Conservation (phyloP, 2,888 invertebrate genomes). For the Ephialtes manifestator region DNA sequence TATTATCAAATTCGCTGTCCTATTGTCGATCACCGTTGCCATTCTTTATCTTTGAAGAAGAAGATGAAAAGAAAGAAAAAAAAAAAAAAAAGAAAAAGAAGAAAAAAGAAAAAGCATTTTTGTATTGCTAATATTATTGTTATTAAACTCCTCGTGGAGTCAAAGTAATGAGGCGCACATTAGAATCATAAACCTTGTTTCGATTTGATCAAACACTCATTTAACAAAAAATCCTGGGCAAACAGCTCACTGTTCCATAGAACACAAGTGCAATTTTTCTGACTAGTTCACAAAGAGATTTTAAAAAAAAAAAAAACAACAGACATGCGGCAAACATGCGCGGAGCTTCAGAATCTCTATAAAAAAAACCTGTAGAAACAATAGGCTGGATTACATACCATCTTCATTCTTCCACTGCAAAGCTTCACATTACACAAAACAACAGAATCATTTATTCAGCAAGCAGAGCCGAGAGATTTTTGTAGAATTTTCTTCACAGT, state of each 20-base stretch:
- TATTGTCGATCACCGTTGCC: slow-evolving; percentile 70
- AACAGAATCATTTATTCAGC: slow-evolving; percentile 16
- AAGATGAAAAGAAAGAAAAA: slow-evolving; percentile 10
- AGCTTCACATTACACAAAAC: slow-evolving; percentile 49
- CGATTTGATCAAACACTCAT: not conserved
- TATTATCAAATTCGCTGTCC: slow-evolving; percentile 74
- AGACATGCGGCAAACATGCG: slow-evolving; percentile 85
- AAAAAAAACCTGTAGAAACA: slow-evolving; percentile 23
- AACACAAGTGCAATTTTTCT: slow-evolving; percentile 18
- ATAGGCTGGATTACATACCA: slow-evolving; percentile 38
- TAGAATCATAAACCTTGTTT: slow-evolving; percentile 28
- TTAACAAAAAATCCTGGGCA: slow-evolving; percentile 13
- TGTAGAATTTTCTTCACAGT: slow-evolving; percentile 49
- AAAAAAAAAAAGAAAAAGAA: not conserved
- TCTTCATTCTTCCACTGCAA: slow-evolving; percentile 48
- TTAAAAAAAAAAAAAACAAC: slow-evolving; percentile 36
- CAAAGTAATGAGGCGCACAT: slow-evolving; percentile 36
- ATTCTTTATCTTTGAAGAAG: slow-evolving; percentile 28
- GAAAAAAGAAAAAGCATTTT: no score
- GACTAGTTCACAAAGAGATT: not conserved
- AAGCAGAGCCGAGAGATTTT: slow-evolving; percentile 32
- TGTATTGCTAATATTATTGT: not conserved
- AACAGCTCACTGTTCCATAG: slow-evolving; percentile 32
- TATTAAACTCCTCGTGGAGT: slow-evolving; percentile 32
- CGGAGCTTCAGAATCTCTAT: slow-evolving; percentile 77